A percentile compares a stretch with the other conserved stretches of the same genome.
These are phyloP conservation scores for Caenorhabditis remanei DNA, from an alignment of 1,140 invertebrate species.

Conservation along the genomic window DNA sequence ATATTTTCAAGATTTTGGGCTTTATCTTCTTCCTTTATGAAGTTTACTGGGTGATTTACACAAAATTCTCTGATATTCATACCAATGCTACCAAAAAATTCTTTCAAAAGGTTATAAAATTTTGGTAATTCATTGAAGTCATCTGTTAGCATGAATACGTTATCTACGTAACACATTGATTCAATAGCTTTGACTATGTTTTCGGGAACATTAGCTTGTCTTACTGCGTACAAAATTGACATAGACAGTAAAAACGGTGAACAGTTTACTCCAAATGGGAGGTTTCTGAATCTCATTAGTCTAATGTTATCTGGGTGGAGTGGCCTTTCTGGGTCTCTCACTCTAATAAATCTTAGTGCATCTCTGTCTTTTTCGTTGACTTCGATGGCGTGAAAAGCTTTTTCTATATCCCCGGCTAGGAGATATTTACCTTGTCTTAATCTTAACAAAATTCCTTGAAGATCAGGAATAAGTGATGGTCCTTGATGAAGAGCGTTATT, in stretches of 20 bases:
- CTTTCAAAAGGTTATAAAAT: background rate
- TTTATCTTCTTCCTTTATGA: background rate
- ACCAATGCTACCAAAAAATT: background rate
- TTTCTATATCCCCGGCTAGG: background rate
- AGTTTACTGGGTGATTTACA: background rate
- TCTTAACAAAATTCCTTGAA: background rate
- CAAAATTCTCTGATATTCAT: constrained; percentile 3
- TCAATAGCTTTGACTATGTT: background rate
- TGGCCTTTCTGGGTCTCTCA: background rate
- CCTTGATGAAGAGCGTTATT: constrained; percentile 11
- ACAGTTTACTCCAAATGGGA: constrained; percentile 6
- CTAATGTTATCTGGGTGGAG: background rate
- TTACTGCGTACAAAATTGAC: background rate
- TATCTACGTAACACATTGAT: constrained; percentile 2
- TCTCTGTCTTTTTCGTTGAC: background rate
- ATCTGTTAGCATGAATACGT: background rate
- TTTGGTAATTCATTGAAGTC: background rate
- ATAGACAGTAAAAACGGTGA: background rate
- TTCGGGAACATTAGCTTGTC: background rate
- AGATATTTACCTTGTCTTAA: background rate
- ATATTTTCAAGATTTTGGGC: background rate
- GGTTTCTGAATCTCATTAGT: background rate
- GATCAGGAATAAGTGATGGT: background rate
- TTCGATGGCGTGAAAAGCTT: constrained; percentile 2
- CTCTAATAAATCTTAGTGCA: background rate